Base-by-base conservation (phyloP, 92 coral and sea anemone genomes). In the Zoanthus solanderi region DNA sequence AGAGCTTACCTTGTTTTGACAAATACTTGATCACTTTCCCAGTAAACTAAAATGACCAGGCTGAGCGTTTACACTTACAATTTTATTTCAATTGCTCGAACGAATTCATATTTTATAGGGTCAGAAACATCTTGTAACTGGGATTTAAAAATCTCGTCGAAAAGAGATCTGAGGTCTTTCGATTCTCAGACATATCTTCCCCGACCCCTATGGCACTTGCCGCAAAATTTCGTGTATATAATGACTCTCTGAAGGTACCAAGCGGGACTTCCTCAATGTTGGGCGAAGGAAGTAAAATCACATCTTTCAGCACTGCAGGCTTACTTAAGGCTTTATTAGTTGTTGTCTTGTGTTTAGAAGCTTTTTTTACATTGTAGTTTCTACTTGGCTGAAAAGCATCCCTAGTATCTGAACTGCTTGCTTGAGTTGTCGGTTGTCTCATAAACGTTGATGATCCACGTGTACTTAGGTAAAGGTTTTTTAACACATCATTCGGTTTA, bases 211-310 rank as follows among this genome's bases (percentile, higher is more conserved):
- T 60, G 52, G 85, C 85, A 54, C 71, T 60, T 14, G 71, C 85
- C 56, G 75, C 85, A 58, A 60, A 80, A 45, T 73, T 73, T 73
- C 56, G 53, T 45, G 78, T 73, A 45, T 73, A 73, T 4, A 80
- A 28, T 34, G 85, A 60, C 73, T 54, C 73, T 37, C 85, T 54
- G 34, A n/a, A 32, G 56, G 56, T 60, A 23, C 56, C 56, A 17
- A 74, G 50, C 23, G 72, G 85, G 74, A 80, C 74, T 60, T 60
- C 73, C 52, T 80, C 85, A 17, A 80, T 53, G 71, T 80, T 31
- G 50, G 89, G 89, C 71, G 83, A 73, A 31, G 83, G 83, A 50
- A 74, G 61, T 18, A 86, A 66, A 10, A 86, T 86, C 28, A 86
- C 73, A 17, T 86, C 84, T 28, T 86, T 86, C 47, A 78, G 68